Evolutionary conservation across 2,113 vertebrate species (phyloP), one percentile per base, ranked within the genome.

Genomic region (Mohoua ochrocephala): DNA sequence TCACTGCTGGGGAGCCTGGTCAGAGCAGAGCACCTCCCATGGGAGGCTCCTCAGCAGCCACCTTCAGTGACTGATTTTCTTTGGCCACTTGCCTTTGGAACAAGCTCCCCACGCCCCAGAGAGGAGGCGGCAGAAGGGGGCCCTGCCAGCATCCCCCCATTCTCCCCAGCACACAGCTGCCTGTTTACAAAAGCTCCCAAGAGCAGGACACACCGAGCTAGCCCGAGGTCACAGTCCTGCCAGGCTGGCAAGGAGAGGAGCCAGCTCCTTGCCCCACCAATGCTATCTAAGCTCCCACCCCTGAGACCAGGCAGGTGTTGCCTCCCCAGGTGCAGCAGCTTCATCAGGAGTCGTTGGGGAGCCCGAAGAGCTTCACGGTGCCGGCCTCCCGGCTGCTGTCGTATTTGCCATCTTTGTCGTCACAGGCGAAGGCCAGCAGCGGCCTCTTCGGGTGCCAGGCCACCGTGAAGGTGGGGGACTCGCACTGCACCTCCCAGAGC

Each of bases 401-500:
- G 0, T 99, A 99, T 97, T 99, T 99, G 65, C 99, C 99, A 50
- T 99, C 99, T 97, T 99, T 99, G 98, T 99, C 99, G 0, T 99
- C 99, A 57, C 99, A 99, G 89, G 99, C 99, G 27, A 99, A 99
- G 6, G 99, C 99, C 97, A 99, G 94, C 87, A 99, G 98, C 0
- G 99, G 99, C 69, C 99, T 98, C 97, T 99, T 99, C 7, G 99
- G 99, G 94, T 99, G 99, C 99, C 99, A 99, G 50, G 99, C 99
- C 39, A 99, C 99, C 0, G 99, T 99, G 96, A 99, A 99, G 73
- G 99, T 99, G 4, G 99, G 99, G 6, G 99, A 99, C 84, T 99
- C 99, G 0, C 99, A 99, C 97, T 99, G 99, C n/a, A 99, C 99
- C 97, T 99, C 99, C 99, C 99, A 99, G 44, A 99, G 98, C 96